Evolutionary conservation across 2,888 invertebrate genomes (phyloP), one percentile per base, ranked within the genome.

Genomic region (Ypsolopha sequella): DNA sequence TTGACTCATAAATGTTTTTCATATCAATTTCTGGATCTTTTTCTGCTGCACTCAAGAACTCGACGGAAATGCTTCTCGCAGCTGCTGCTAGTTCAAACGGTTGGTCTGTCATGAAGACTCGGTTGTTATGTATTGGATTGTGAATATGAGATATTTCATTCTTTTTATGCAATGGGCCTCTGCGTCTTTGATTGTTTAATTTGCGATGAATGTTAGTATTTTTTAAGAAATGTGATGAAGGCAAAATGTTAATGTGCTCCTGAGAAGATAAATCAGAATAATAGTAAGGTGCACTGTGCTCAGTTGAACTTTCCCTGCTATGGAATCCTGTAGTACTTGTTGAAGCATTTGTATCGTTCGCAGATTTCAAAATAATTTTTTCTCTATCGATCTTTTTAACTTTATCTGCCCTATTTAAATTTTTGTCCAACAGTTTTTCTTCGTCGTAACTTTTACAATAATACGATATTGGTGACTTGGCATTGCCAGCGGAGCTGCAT

Each of bases 231-330:
- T 85, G 85, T 53, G 81, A 80, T 51, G 79, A 77, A 51, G 80
- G 77, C 47, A 84, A 58, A 51, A 82, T 62, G 60, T 88, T 86
- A 53, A 88, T 80, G 58, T 88, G 84, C 56, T 87, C 87, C 61
- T 87, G 87, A 3, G 87, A 80, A 60, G 85, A 91, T 49, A 91
- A 84, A 72, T 96, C 95, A 0, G 95, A 95, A 70, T 95, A 95
- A 66, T 95, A 95, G 66, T 95, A 95, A 0, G 95, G 95, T 36
- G 94, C 94, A 52, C 91, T 89, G 55, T 91, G 91, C 57, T 91
- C 91, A 13, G 87, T 86, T 56, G 90, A 90, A 63, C 90, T 90
- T 62, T 90, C 90, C 53, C 90, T 86, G 60, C 90, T 90, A 58
- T 90, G 90, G 58, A 88, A 80, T 3, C 88, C 87, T 24, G 86